phyloP scores from a whole-genome alignment of 2,113 vertebrate genomes.

The Pollimyrus isidori region DNA sequence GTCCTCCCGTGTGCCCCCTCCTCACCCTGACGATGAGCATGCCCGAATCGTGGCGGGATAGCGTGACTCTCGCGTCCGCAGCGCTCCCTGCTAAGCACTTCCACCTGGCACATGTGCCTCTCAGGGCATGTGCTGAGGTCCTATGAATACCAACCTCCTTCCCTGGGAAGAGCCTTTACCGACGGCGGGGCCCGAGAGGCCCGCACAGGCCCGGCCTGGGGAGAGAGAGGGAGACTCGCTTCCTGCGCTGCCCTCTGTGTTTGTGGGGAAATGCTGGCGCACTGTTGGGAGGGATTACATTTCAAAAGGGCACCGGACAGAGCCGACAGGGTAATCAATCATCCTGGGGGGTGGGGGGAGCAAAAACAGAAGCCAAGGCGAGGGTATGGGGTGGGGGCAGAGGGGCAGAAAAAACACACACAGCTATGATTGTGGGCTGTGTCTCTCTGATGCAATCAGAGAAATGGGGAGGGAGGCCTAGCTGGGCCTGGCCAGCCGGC shows the following conservation, averaged over 20 bases:
- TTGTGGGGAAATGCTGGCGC: slow-evolving; percentile 35
- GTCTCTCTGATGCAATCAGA: slow-evolving; percentile 64
- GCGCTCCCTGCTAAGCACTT: background rate
- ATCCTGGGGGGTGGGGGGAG: slow-evolving; percentile 30
- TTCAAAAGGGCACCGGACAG: slow-evolving; percentile 59
- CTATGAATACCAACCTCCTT: too few species aligned
- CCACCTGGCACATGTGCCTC: background rate
- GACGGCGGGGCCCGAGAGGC: background rate
- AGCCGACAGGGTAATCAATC: slow-evolving; percentile 63
- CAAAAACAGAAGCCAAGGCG: slow-evolving; percentile 6
- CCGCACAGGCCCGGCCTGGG: background rate
- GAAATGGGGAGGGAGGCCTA: slow-evolving; percentile 38
- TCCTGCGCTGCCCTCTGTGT: slow-evolving; percentile 7
- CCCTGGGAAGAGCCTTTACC: background rate
- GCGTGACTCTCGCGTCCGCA: background rate
- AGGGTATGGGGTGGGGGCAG: background rate
- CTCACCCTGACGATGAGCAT: background rate
- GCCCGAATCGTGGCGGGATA: background rate
- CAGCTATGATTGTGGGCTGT: slow-evolving; percentile 55
- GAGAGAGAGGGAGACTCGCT: background rate
- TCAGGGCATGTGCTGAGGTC: background rate
- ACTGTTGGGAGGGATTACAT: slow-evolving; percentile 57
- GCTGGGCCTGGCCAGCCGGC: slow-evolving; percentile 19
- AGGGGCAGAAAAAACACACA: slow-evolving; percentile 53
- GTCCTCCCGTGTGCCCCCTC: background rate